phyloP scores from a whole-genome alignment of 2,797 vertebrate species.

The Salarias fasciatus region DNA sequence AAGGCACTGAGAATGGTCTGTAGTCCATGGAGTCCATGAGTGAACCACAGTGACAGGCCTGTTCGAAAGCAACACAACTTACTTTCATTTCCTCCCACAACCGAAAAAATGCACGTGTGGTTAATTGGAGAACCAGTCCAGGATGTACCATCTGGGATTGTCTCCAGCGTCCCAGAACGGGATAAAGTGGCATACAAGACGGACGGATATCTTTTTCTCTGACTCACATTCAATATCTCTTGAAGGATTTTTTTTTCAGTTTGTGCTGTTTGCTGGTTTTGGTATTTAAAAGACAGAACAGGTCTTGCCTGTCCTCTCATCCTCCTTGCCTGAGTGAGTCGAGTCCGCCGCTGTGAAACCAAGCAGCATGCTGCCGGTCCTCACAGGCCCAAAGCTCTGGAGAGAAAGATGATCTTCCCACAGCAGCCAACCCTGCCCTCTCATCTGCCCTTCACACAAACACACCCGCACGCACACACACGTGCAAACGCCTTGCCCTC shows the following conservation, averaged over 20 bases:
- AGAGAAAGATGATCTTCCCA: conserved; percentile 82
- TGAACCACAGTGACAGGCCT: conserved; percentile 89
- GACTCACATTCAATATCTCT: too few relatives aligned
- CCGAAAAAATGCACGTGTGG: too few relatives aligned
- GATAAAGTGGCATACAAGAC: too few relatives aligned
- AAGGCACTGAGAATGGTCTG: conserved; percentile 72
- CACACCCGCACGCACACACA: conserved; percentile 54
- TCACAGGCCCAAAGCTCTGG: conserved; percentile 69
- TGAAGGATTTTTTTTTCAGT: too few relatives aligned
- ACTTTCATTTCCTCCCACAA: background rate
- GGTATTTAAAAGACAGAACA: conserved; percentile 35
- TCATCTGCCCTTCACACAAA: conserved; percentile 78
- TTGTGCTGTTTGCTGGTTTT: conserved; percentile 11
- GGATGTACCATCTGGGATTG: too few relatives aligned
- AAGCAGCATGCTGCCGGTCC: conserved; percentile 49
- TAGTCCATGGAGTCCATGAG: conserved; percentile 88
- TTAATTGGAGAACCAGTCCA: too few relatives aligned
- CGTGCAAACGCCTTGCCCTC: conserved; percentile 53
- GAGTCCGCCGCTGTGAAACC: conserved; percentile 35
- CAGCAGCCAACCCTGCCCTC: conserved; percentile 70
- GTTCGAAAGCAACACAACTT: conserved; percentile 83
- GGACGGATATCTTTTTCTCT: too few relatives aligned
- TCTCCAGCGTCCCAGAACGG: too few relatives aligned
- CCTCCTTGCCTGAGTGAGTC: conserved; percentile 39
- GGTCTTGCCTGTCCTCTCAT: conserved; percentile 28